These are phyloP conservation scores for Lumbricus terrestris DNA, from an alignment of 2,888 invertebrate genomes.

Conservation along the genomic window DNA sequence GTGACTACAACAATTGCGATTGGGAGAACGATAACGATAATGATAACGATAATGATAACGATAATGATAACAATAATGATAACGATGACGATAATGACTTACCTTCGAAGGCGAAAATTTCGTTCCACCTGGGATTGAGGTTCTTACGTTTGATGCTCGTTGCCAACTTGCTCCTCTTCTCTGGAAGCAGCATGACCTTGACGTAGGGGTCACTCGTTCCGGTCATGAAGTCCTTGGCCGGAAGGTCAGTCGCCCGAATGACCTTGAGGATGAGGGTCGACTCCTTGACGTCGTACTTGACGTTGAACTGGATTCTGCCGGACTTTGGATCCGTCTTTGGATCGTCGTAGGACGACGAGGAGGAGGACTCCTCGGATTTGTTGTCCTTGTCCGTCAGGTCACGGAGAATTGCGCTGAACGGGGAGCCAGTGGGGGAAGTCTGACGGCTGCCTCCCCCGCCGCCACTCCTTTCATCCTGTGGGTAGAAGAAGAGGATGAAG, in stretches of 20 bases:
- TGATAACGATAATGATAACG: background rate
- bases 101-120: constrained; percentile 62
- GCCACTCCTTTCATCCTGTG: constrained; percentile 13
- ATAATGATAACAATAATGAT: background rate
- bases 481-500: background rate
- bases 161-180: constrained; percentile 51
- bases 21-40: background rate
- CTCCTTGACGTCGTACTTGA: constrained; percentile 54
- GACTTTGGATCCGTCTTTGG: constrained; percentile 33
- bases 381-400: constrained; percentile 20
- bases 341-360: constrained; percentile 25
- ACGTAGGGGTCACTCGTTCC: constrained; percentile 58
- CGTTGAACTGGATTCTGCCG: constrained; percentile 51
- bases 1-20: background rate
- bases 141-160: constrained; percentile 58
- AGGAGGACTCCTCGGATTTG: background rate
- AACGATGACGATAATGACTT: background rate
- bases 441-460: background rate
- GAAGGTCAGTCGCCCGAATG: constrained; percentile 51
- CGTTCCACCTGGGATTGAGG: constrained; percentile 58
- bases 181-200: constrained; percentile 56
- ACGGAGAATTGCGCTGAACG: constrained; percentile 19
- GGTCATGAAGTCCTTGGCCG: constrained; percentile 57
- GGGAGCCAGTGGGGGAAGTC: constrained; percentile 20
- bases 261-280: constrained; percentile 53